These are phyloP conservation scores for Gryllus longicercus DNA, from an alignment of 2,888 invertebrate genomes.

Conservation along the genomic window DNA sequence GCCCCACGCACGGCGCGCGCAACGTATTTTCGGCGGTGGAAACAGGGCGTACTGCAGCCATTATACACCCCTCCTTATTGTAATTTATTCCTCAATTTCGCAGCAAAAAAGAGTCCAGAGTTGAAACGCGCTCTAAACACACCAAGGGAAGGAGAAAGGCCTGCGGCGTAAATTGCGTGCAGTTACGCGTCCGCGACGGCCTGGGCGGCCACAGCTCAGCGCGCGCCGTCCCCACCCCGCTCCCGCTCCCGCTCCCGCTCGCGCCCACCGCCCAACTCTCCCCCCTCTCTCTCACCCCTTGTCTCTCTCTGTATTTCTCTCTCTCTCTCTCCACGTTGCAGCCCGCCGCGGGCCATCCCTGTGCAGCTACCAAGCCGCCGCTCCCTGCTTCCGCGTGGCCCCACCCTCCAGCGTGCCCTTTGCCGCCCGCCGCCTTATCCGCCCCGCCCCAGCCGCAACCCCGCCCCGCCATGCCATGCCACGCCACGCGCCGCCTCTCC, in stretches of 20 bases:
- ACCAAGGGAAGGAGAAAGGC: neutral
- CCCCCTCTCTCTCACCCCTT: no score
- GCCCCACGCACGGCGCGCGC: neutral
- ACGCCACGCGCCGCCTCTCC: no score
- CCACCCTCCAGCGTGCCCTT: no score
- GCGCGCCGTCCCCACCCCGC: neutral
- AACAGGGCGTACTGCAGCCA: slow-evolving; percentile 10
- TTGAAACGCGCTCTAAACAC: slow-evolving; percentile 17
- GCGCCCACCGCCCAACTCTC: no score
- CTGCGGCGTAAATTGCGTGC: slow-evolving; percentile 4
- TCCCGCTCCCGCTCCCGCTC: neutral
- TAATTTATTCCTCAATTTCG: slow-evolving; percentile 17
- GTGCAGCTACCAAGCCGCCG: no score
- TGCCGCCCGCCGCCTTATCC: no score
- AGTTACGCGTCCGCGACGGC: neutral
- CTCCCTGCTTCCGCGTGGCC: no score
- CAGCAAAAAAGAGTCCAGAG: neutral
- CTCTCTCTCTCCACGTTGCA: no score
- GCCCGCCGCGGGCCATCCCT: no score
- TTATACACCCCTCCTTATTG: slow-evolving; percentile 17
- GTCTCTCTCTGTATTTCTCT: no score
- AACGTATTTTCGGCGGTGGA: slow-evolving; percentile 11
- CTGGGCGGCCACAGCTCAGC: neutral
- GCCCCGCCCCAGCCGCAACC: no score
- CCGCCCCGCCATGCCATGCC: no score